Evolutionary conservation across 2,888 invertebrate species (phyloP).

Genomic region (Apoderus coryli): DNA sequence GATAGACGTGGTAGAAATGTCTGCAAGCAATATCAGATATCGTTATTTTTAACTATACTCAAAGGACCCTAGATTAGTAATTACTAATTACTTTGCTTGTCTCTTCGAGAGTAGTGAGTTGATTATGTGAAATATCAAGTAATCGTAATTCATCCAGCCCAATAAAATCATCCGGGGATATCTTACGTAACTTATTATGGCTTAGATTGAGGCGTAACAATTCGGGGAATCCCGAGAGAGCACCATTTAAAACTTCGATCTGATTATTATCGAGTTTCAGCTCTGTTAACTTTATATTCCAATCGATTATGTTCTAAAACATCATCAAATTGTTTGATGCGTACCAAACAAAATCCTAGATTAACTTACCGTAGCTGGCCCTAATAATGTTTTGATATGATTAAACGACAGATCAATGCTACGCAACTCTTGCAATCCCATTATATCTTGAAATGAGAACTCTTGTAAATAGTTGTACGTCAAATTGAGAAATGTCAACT

Average conservation of each 20-base stretch:
- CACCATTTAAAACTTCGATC: constrained; percentile 54
- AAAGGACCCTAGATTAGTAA: neutral
- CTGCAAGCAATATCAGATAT: constrained; percentile 35
- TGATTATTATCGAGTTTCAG: constrained; percentile 61
- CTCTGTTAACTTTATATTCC: constrained; percentile 57
- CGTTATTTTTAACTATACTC: neutral
- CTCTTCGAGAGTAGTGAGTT: constrained; percentile 61
- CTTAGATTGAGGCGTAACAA: constrained; percentile 59
- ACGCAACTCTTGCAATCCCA: constrained; percentile 54
- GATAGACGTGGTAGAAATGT: constrained; percentile 64
- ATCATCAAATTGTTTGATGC: neutral
- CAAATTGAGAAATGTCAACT: constrained; percentile 54
- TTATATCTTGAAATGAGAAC: constrained; percentile 68
- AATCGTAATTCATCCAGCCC: constrained; percentile 59
- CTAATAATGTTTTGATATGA: constrained; percentile 49
- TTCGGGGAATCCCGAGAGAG: constrained; percentile 59
- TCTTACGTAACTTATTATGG: constrained; percentile 56
- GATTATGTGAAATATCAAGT: constrained; percentile 66
- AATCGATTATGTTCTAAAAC: constrained; percentile 59
- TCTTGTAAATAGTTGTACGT: constrained; percentile 61
- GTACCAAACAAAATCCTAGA: neutral
- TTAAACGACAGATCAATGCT: constrained; percentile 66
- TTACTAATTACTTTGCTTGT: constrained; percentile 54
- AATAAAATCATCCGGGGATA: constrained; percentile 63
- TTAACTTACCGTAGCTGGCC: constrained; percentile 48